Percentiles rank a stretch among this genome's conserved stretches.
These are phyloP conservation scores for Drosophila rubida DNA, from an alignment of 2,888 invertebrate species.

Conservation along the genomic window DNA sequence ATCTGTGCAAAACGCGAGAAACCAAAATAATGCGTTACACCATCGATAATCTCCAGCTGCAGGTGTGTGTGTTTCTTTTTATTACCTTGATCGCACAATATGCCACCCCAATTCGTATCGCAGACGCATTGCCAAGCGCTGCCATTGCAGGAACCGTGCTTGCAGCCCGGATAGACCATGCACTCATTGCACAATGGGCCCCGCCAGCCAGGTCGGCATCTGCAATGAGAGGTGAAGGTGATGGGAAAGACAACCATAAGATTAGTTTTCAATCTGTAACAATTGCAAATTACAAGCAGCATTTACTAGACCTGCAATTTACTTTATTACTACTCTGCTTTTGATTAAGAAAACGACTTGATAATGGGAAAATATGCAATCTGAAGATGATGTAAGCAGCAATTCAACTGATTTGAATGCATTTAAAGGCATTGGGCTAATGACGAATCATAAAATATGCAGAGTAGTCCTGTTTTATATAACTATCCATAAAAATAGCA, in stretches of 20 bases:
- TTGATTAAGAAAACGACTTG: background rate
- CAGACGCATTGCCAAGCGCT: slow-evolving; percentile 98
- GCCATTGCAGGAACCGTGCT: slow-evolving; percentile 97
- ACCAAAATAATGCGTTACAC: slow-evolving; percentile 14
- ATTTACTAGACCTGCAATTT: background rate
- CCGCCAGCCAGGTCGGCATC: slow-evolving; percentile 96
- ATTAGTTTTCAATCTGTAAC: slow-evolving; percentile 33
- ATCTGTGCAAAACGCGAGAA: slow-evolving; percentile 87
- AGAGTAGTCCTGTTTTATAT: too few relatives aligned
- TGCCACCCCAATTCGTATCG: slow-evolving; percentile 99
- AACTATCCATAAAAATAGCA: too few relatives aligned
- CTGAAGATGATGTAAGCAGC: background rate
- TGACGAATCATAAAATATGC: too few relatives aligned
- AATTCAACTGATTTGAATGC: background rate
- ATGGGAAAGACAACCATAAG: slow-evolving; percentile 30
- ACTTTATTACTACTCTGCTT: background rate
- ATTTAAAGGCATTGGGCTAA: background rate
- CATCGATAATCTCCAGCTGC: slow-evolving; percentile 51
- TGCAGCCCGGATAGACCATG: slow-evolving; percentile 97
- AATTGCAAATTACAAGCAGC: slow-evolving; percentile 11
- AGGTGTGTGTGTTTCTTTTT: slow-evolving; percentile 38
- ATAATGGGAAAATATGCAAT: background rate
- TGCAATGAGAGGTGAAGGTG: slow-evolving; percentile 79
- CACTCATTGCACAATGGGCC: slow-evolving; percentile 97
- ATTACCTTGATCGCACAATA: slow-evolving; percentile 97